phyloP scores from a whole-genome alignment of 2,113 vertebrate genomes.

The Rhynchomys soricoides region DNA sequence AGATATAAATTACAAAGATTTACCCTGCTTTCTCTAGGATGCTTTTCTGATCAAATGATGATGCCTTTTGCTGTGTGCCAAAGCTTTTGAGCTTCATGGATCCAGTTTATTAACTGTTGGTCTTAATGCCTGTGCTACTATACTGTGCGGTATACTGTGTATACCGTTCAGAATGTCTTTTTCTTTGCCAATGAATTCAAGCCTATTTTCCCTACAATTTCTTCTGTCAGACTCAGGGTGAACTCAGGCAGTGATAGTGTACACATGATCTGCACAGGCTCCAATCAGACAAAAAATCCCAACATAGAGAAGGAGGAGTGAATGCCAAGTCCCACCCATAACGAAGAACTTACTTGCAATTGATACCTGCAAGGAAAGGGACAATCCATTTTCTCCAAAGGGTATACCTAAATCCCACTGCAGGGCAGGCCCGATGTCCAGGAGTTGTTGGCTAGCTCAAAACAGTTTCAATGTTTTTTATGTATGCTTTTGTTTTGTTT shows the following conservation, averaged over 20 bases:
- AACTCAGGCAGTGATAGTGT: neutral
- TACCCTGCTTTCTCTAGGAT: neutral
- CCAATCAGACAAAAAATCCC: neutral
- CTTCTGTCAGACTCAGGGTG: neutral
- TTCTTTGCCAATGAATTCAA: neutral
- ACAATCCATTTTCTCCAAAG: neutral
- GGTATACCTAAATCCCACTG: no score
- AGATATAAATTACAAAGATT: neutral
- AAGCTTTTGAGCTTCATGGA: neutral
- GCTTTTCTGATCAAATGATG: neutral
- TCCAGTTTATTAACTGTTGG: neutral
- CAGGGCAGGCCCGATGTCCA: neutral
- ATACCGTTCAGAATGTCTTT: neutral
- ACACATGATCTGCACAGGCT: neutral
- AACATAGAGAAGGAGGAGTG: neutral
- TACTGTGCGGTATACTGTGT: no score
- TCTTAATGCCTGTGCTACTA: neutral
- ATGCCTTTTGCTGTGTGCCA: neutral
- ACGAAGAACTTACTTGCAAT: neutral
- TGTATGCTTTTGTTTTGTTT: neutral
- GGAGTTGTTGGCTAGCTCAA: neutral
- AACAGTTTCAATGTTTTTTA: neutral
- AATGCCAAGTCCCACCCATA: neutral
- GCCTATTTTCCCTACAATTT: neutral
- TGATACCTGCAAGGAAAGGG: neutral